These are phyloP conservation scores for Phalacrocorax brasilianus DNA, from an alignment of 2,113 vertebrate genomes.

Conservation along the genomic window DNA sequence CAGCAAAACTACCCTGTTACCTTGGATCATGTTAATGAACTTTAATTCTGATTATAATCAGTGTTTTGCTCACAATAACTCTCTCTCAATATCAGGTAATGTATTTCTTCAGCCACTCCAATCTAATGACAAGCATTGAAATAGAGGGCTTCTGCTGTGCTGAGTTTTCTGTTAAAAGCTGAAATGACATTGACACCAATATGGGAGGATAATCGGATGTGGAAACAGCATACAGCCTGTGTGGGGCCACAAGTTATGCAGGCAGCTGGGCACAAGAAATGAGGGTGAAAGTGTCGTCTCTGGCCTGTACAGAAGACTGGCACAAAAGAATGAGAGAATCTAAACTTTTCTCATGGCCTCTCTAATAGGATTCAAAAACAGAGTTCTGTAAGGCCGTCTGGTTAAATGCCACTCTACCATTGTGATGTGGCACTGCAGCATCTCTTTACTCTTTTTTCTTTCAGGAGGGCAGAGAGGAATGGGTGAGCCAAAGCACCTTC, in stretches of 20 bases:
- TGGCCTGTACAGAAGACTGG: neutral
- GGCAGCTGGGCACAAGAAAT: neutral
- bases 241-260: fast-evolving
- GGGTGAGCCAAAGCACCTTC: neutral
- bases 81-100: neutral
- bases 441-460: neutral
- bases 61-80: neutral
- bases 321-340: neutral
- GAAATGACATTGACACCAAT: neutral
- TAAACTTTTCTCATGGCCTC: neutral
- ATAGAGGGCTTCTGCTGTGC: neutral
- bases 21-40: neutral
- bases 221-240: neutral
- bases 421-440: neutral
- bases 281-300: neutral
- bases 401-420: neutral
- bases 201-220: neutral
- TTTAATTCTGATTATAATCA: neutral
- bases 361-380: neutral
- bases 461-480: neutral
- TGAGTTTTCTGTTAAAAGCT: neutral
- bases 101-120: neutral
- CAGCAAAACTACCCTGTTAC: neutral
- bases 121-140: neutral
- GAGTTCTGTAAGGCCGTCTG: neutral